Conservation (phyloP, 1,140 invertebrate genomes). For the Euschistus heros region DNA sequence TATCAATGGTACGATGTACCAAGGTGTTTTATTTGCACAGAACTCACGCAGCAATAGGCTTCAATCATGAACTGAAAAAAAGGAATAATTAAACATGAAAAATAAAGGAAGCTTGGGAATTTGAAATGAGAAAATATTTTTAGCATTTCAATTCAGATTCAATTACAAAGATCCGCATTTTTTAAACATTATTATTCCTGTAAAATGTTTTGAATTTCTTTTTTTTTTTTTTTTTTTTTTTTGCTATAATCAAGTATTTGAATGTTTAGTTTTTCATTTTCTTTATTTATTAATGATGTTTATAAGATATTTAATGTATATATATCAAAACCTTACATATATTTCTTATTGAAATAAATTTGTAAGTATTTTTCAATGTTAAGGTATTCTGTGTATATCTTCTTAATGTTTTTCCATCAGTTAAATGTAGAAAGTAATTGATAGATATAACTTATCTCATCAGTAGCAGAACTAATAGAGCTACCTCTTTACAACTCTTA, state of each 20-base stretch:
- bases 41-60: conserved; percentile 22
- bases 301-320: conserved; percentile 7
- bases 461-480: not conserved
- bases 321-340: not conserved
- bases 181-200: not conserved
- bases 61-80: conserved; percentile 22
- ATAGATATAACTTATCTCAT: not conserved
- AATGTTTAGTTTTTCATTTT: not conserved
- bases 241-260: not conserved
- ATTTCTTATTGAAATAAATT: not conserved
- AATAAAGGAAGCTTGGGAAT: not conserved
- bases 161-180: not conserved
- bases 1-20: conserved; percentile 84
- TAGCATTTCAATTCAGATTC: not conserved
- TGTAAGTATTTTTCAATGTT: not conserved
- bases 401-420: not conserved
- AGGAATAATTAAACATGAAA: not conserved
- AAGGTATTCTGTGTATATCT: not conserved
- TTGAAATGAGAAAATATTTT: not conserved
- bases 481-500: not conserved
- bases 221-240: not conserved
- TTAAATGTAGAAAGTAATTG: not conserved
- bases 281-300: not conserved
- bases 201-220: too few relatives aligned
- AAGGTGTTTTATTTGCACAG: conserved; percentile 76